Evolutionary conservation across 2,888 invertebrate species (phyloP).

Genomic region (Drosophila falleni): DNA sequence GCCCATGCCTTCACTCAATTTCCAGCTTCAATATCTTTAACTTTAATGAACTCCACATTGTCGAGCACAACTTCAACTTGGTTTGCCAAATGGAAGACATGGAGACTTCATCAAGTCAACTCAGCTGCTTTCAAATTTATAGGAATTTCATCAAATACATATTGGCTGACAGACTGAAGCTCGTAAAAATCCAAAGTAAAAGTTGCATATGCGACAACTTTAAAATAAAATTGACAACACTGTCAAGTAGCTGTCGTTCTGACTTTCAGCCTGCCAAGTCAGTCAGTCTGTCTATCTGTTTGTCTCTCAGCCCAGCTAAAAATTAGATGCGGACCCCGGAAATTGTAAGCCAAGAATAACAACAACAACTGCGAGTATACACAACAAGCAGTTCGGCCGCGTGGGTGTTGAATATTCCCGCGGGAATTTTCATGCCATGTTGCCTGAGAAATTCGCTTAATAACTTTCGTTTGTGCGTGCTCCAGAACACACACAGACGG

Average conservation of each 20-base stretch:
- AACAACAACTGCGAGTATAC: background rate
- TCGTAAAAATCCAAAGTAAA: slow-evolving; percentile 30
- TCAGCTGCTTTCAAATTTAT: slow-evolving; percentile 17
- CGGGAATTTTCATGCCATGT: slow-evolving; percentile 75
- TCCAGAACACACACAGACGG: slow-evolving; percentile 23
- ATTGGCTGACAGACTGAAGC: slow-evolving; percentile 3
- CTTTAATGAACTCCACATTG: slow-evolving; percentile 42
- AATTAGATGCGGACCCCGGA: slow-evolving; percentile 54
- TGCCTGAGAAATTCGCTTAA: slow-evolving; percentile 80
- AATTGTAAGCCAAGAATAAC: slow-evolving; percentile 41
- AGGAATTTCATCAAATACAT: slow-evolving; percentile 41
- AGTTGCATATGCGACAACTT: slow-evolving; percentile 75
- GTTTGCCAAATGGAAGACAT: background rate
- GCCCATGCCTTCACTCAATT: slow-evolving; percentile 4
- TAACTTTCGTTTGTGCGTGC: slow-evolving; percentile 69
- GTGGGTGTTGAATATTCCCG: slow-evolving; percentile 73
- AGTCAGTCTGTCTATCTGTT: slow-evolving; percentile 32
- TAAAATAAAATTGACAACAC: slow-evolving; percentile 73
- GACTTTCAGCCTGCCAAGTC: slow-evolving; percentile 37
- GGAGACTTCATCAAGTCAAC: slow-evolving; percentile 13
- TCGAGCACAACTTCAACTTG: slow-evolving; percentile 3
- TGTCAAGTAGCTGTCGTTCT: slow-evolving; percentile 68
- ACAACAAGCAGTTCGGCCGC: slow-evolving; percentile 35
- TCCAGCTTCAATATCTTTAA: slow-evolving; percentile 27
- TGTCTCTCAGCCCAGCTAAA: slow-evolving; percentile 15